These are phyloP conservation scores for Idris sp. DNA, from an alignment of 1,140 invertebrate species.

Conservation along the genomic window DNA sequence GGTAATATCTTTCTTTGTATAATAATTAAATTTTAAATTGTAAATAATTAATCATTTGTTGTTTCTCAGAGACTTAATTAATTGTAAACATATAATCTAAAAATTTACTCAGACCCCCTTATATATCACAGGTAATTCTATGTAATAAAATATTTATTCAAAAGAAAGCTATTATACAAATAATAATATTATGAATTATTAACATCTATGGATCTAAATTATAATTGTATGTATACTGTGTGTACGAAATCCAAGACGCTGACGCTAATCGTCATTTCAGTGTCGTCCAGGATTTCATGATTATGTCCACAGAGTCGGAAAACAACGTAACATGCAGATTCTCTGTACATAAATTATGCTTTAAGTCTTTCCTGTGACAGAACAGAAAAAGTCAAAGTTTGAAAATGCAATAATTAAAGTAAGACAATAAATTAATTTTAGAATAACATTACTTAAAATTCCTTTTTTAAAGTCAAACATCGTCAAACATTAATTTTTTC, in stretches of 20 bases:
- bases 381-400: conserved; percentile 61
- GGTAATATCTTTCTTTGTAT: too few species aligned
- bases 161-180: conserved; percentile 63
- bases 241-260: conserved; percentile 58
- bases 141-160: conserved; percentile 70
- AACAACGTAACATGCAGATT: conserved; percentile 75
- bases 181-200: conserved; percentile 57
- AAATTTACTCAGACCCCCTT: conserved; percentile 65
- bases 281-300: conserved; percentile 63
- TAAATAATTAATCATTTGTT: conserved; percentile 5
- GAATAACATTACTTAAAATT: conserved; percentile 5
- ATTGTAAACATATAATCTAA: conserved; percentile 52
- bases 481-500: conserved; percentile 50
- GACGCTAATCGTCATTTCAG: conserved; percentile 45
- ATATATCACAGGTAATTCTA: conserved; percentile 77
- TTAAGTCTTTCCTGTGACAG: conserved; percentile 53
- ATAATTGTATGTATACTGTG: conserved; percentile 54
- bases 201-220: conserved; percentile 54
- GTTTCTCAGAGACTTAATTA: conserved; percentile 46
- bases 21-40: too few species aligned
- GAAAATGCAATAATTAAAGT: conserved; percentile 29
- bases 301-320: conserved; percentile 73
- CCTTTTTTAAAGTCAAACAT: conserved; percentile 15
- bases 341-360: conserved; percentile 57
- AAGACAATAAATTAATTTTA: conserved; percentile 11